Conservation (phyloP, 2,113 vertebrate genomes). For the Bos indicus region DNA sequence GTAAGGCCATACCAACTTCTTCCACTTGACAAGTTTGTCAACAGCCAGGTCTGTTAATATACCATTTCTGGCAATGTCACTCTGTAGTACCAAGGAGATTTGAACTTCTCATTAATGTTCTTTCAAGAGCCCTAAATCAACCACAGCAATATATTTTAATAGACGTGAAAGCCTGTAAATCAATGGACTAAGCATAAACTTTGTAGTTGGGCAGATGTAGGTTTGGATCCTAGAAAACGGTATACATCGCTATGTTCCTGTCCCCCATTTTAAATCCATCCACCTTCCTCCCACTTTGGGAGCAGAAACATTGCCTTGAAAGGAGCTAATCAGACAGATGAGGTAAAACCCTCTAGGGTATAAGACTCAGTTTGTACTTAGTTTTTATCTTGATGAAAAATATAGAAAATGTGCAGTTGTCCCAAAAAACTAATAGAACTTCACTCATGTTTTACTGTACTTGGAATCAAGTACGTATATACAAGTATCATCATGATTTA, state of each 20-base stretch:
- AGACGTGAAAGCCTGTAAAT: background rate
- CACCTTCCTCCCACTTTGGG: background rate
- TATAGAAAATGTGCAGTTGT: background rate
- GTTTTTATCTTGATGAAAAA: background rate
- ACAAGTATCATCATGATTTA: background rate
- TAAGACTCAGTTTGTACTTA: background rate
- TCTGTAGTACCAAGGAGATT: background rate
- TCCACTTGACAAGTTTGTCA: background rate
- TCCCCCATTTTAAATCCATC: background rate
- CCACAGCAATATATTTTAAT: background rate
- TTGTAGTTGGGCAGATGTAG: background rate
- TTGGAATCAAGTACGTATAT: background rate
- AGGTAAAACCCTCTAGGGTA: background rate
- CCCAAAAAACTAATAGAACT: background rate
- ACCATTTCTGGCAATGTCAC: background rate
- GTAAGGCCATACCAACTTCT: background rate
- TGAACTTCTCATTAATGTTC: background rate
- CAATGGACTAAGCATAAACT: background rate
- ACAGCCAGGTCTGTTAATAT: background rate
- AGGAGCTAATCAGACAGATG: background rate
- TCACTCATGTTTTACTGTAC: background rate
- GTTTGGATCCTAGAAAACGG: background rate
- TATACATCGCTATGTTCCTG: background rate
- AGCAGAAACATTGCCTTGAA: background rate
- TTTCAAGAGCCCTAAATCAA: background rate